Conservation (phyloP, 2,113 vertebrate species). For the Oceanodroma tethys region DNA sequence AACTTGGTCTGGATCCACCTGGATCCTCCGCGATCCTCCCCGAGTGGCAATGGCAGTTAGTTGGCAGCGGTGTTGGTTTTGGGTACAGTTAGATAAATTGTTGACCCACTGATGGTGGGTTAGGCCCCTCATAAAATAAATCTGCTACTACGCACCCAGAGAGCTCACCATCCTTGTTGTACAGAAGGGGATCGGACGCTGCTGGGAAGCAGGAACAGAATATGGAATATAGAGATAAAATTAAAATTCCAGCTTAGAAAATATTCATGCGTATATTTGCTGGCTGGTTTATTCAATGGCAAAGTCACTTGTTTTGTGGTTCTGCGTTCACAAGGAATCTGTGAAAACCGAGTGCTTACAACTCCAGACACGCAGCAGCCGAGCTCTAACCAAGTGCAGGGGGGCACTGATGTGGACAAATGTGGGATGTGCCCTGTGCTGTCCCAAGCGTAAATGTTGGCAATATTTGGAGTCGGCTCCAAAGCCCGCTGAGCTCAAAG, state of each 20-base stretch:
- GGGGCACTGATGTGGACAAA: fast-evolving
- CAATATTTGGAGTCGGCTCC: background rate
- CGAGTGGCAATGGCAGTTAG: background rate
- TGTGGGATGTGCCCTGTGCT: fast-evolving
- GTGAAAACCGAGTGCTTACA: fast-evolving
- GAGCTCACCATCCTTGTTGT: background rate
- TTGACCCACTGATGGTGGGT: background rate
- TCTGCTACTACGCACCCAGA: background rate
- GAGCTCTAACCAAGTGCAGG: background rate
- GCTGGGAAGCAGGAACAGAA: background rate
- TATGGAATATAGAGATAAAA: background rate
- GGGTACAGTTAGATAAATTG: background rate
- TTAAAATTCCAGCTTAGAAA: background rate
- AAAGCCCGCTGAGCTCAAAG: background rate
- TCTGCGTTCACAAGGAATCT: background rate
- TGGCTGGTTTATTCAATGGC: background rate
- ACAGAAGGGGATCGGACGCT: background rate
- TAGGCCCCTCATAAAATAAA: background rate
- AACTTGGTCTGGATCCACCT: background rate
- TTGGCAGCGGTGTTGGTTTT: background rate
- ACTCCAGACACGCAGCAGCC: background rate
- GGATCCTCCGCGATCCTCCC: background rate
- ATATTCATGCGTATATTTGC: fast-evolving
- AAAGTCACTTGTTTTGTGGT: background rate
- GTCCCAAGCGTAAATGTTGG: background rate